phyloP scores from a whole-genome alignment of 2,797 vertebrate genomes.

The Sebastes matsubarae region DNA sequence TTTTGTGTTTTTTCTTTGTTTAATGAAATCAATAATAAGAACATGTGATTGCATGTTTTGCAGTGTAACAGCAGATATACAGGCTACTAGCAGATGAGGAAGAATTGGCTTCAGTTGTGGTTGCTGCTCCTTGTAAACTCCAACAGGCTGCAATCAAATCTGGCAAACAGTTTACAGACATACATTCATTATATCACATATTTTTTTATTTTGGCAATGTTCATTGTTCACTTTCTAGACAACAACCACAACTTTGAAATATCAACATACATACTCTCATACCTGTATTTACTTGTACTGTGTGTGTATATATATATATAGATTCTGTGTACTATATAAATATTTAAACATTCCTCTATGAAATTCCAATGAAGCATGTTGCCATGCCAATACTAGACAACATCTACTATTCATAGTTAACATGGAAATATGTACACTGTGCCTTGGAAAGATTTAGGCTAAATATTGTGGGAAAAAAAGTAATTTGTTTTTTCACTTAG shows the following conservation, averaged over 20 bases:
- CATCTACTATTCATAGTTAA: not conserved
- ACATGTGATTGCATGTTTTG: not conserved
- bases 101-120: not conserved
- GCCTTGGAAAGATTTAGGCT: not conserved
- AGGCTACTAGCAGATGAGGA: not conserved
- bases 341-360: not conserved
- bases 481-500: not conserved
- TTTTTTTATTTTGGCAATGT: not conserved
- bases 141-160: not conserved
- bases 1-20: slow-evolving; percentile 25
- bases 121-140: not conserved
- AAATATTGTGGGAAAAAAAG: no score
- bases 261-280: not conserved
- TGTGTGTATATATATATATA: not conserved
- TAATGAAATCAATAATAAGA: not conserved
- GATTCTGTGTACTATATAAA: not conserved
- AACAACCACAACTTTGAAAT: not conserved
- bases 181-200: fast-evolving
- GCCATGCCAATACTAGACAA: no score
- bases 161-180: not conserved
- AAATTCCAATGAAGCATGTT: not conserved
- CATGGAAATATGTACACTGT: not conserved
- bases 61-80: not conserved
- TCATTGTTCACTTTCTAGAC: not conserved
- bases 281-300: not conserved